Percentiles rank a stretch among this genome's conserved stretches.
phyloP scores from a whole-genome alignment of 2,888 invertebrate genomes.

The Rhopalosiphum nymphaeae region DNA sequence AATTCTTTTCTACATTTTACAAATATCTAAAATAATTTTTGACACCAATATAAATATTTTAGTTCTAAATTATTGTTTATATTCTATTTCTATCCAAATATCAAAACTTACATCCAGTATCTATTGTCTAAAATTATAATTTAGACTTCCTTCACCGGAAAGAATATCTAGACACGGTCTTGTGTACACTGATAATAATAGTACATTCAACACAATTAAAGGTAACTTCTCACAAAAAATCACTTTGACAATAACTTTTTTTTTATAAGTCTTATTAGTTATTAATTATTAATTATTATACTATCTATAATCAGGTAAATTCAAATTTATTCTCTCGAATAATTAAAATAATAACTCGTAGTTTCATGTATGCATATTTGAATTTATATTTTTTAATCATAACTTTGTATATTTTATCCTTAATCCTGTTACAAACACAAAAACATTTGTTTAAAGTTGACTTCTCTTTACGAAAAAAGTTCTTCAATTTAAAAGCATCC shows the following conservation, averaged over 20 bases:
- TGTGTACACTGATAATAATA: neutral
- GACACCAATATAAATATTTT: neutral
- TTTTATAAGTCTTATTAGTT: neutral
- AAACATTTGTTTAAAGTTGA: neutral
- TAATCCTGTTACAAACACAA: neutral
- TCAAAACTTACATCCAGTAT: neutral
- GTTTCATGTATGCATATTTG: neutral
- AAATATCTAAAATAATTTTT: neutral
- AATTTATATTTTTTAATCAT: neutral
- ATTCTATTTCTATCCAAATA: neutral
- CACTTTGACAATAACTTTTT: neutral
- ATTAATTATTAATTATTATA: neutral
- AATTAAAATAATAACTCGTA: neutral
- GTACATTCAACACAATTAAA: neutral
- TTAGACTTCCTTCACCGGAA: neutral
- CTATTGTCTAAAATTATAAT: neutral
- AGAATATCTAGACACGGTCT: neutral
- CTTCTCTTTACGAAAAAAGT: neutral
- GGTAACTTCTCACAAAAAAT: neutral
- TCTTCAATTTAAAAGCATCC: neutral
- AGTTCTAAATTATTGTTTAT: neutral
- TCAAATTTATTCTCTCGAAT: neutral
- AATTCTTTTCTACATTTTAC: neutral
- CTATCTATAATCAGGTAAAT: neutral
- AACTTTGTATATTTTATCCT: neutral